Base-by-base conservation (phyloP, 30 jellyfish, hydroid and myxozoan genomes). In the Cassiopea xamachana region DNA sequence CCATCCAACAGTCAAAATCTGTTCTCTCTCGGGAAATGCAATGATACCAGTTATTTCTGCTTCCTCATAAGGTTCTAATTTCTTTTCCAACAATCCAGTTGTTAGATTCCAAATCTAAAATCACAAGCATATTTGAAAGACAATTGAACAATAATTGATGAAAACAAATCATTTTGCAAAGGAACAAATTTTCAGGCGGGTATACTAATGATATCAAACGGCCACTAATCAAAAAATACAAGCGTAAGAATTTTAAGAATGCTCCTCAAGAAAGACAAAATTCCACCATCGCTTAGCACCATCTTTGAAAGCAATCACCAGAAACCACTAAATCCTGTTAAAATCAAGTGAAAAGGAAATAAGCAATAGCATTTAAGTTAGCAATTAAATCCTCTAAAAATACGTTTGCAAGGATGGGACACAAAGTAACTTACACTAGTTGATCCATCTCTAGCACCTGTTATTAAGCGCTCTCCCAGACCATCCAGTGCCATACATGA, bases 1-100 rank as follows among this genome's bases (percentile, higher is more conserved):
- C 98, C 98, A 92, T 13, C 98, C 98, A 44, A 92, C 93, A 59
- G 89, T 79, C 16, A 87, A 69, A 75, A 92, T 92, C 73, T 79
- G 93, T 49, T 82, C 90, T 72, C 95, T 75, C 27, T 92, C 93
- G 3, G 92, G 92, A 67, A 92, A 75, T 43, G 92, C 95, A 60
- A 92, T 75, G 71, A 85, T 80, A 1, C 87, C 92, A 17, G 98
- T 92, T 1, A 92, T 92, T 50, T 92, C 98, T 12, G 93, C 86
- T 48, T 92, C 98, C 60, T 85, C 92, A 67, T 84, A 92, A 16
- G 95, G 77, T 58, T 80, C 98, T n/a, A 92, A 69, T 39, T 73
- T 64, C 62, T 87, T 85, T 72, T 92, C 98, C 7, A 44, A 80
- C 43, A 85, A 45, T 13, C 98, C 98, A 0, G 93, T 85, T 43